These are phyloP conservation scores for Numida meleagris DNA, from an alignment of 2,113 vertebrate genomes.

Conservation along the genomic window DNA sequence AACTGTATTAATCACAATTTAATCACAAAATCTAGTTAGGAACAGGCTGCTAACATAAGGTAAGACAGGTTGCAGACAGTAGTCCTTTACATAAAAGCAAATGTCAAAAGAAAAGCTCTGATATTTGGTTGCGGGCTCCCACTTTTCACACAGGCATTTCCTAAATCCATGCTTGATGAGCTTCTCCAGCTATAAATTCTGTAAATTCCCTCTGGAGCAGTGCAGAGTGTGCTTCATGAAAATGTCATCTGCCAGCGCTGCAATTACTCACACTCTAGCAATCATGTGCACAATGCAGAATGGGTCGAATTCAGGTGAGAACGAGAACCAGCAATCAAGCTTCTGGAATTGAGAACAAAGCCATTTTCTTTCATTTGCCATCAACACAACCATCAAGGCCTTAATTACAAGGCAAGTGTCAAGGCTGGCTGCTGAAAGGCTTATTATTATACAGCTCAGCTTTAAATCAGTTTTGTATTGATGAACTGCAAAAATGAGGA, in stretches of 20 bases:
- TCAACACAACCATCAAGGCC: slow-evolving; percentile 86
- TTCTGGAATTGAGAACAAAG: slow-evolving; percentile 85
- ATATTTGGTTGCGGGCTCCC: slow-evolving; percentile 72
- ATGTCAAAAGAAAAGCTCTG: slow-evolving; percentile 76
- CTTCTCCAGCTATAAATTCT: slow-evolving; percentile 77
- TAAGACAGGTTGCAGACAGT: slow-evolving; percentile 54
- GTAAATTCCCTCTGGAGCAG: slow-evolving; percentile 78
- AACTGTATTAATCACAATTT: slow-evolving; percentile 10
- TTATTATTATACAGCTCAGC: slow-evolving; percentile 82
- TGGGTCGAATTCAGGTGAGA: slow-evolving; percentile 86
- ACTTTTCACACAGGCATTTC: slow-evolving; percentile 76
- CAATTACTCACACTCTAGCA: slow-evolving; percentile 86
- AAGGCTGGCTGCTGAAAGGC: slow-evolving; percentile 84
- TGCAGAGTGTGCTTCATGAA: slow-evolving; percentile 77
- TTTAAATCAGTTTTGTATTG: slow-evolving; percentile 84
- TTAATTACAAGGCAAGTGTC: slow-evolving; percentile 87
- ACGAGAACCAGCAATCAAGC: slow-evolving; percentile 87
- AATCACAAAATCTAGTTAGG: slow-evolving; percentile 7
- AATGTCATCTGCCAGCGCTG: slow-evolving; percentile 84
- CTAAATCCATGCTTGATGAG: slow-evolving; percentile 83
- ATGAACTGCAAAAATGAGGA: slow-evolving; percentile 78
- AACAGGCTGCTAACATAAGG: slow-evolving; percentile 41
- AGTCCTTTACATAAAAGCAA: slow-evolving; percentile 66
- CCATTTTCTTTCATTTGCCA: slow-evolving; percentile 87
- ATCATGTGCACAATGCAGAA: slow-evolving; percentile 84